These are phyloP conservation scores for Arizona elegans DNA, from an alignment of 2,113 vertebrate genomes.

Conservation along the genomic window DNA sequence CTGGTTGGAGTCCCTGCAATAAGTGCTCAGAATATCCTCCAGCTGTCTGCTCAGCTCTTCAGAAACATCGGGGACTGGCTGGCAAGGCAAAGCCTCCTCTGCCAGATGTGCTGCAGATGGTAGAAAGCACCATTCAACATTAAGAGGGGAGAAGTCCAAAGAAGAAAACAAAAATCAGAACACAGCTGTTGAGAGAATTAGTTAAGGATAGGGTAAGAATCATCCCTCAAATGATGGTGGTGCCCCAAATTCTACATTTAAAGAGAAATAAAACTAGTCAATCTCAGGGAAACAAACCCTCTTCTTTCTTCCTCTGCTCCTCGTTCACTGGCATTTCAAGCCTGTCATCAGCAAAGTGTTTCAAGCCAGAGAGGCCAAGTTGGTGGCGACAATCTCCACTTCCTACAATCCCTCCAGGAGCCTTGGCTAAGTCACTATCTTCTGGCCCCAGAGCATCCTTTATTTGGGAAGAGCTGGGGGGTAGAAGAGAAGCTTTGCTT, in stretches of 20 bases:
- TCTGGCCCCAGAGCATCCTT: conserved; percentile 48
- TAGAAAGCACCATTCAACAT: neutral
- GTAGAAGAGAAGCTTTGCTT: conserved; percentile 52
- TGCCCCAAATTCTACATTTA: neutral
- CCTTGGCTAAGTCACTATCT: conserved; percentile 29
- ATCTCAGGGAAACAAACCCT: conserved; percentile 2
- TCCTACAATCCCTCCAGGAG: conserved; percentile 2
- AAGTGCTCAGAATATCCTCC: conserved; percentile 93
- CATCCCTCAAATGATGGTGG: neutral
- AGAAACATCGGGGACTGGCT: conserved; percentile 75
- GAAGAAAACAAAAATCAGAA: neutral
- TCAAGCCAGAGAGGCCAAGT: neutral
- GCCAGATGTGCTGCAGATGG: neutral
- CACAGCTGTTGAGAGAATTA: neutral
- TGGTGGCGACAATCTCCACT: conserved; percentile 28
- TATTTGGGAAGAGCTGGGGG: conserved; percentile 21
- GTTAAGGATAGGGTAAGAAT: neutral
- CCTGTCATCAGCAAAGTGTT: neutral
- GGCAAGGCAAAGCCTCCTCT: conserved; percentile 53
- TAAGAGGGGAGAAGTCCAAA: neutral
- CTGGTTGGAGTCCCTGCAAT: conserved; percentile 81
- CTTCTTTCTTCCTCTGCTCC: neutral
- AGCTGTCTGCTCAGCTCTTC: conserved; percentile 92
- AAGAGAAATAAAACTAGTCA: neutral
- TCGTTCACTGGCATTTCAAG: conserved; percentile 12